These are phyloP conservation scores for Caerostris extrusa DNA, from an alignment of 1,140 invertebrate genomes.

Conservation along the genomic window DNA sequence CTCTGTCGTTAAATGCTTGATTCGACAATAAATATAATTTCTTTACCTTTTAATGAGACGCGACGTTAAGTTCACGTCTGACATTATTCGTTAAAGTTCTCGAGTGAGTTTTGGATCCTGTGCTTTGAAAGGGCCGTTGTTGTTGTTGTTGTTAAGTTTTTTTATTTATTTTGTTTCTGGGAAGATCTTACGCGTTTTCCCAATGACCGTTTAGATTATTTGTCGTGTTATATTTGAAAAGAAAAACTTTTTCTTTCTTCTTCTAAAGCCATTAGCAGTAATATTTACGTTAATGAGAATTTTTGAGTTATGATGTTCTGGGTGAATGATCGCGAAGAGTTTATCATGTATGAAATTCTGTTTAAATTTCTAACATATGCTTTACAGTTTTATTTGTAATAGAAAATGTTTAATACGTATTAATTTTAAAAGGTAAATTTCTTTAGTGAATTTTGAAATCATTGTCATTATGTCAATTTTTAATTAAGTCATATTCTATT, in stretches of 20 bases:
- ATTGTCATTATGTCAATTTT: too few relatives aligned
- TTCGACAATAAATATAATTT: constrained; percentile 4
- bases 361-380: too few relatives aligned
- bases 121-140: not conserved
- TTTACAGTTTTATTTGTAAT: too few relatives aligned
- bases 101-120: not conserved
- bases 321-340: too few relatives aligned
- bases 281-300: not conserved
- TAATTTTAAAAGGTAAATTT: too few relatives aligned
- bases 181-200: not conserved
- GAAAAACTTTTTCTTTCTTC: not conserved
- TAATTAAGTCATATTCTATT: too few relatives aligned
- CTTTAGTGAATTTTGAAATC: too few relatives aligned
- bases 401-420: too few relatives aligned
- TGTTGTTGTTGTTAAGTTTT: not conserved
- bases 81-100: constrained; percentile 38
- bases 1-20: not conserved
- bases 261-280: not conserved
- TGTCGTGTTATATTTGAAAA: not conserved
- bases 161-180: not conserved
- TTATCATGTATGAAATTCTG: too few relatives aligned
- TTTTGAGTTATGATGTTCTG: too few relatives aligned
- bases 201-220: constrained; percentile 26
- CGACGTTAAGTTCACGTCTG: constrained; percentile 20
- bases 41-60: constrained; percentile 20